Percentiles rank a stretch among this genome's conserved stretches.
Conservation (phyloP, 2,113 vertebrate species). For the Orcinus orca region DNA sequence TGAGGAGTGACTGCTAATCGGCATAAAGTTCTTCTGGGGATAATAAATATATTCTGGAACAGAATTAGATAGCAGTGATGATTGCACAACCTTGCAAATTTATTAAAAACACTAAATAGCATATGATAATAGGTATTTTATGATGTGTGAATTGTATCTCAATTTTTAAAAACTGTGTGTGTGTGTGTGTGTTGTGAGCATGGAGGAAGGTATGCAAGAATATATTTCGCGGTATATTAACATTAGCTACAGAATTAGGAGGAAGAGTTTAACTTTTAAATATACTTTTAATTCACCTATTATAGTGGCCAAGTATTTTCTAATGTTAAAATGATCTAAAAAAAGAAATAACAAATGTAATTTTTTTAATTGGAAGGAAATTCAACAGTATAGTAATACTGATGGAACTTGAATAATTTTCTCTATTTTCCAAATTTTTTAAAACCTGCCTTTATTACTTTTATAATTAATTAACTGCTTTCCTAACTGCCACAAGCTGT, state of each 20-base stretch:
- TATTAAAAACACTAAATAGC: not conserved
- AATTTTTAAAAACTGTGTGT: not conserved
- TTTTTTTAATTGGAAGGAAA: not conserved
- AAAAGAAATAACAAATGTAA: not conserved
- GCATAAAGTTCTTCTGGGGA: not conserved
- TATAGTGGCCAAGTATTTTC: not conserved
- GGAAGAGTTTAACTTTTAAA: not conserved
- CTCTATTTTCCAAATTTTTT: constrained; percentile 9
- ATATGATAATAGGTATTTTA: not conserved
- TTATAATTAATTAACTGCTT: not conserved
- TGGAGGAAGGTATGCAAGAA: not conserved
- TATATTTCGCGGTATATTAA: not conserved
- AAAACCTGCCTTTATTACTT: not conserved
- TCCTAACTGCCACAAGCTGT: not conserved
- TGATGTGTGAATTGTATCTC: not conserved
- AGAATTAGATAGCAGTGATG: not conserved
- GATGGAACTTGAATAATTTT: not conserved
- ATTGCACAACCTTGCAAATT: not conserved
- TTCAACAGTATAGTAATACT: not conserved
- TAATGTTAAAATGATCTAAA: not conserved
- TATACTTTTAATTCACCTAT: not conserved
- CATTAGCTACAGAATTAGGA: not conserved
- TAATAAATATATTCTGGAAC: not conserved
- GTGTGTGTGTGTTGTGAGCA: not conserved
- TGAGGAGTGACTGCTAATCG: not conserved